Conservation (phyloP, 2,797 vertebrate genomes). For the Ambastaia sidthimunki region DNA sequence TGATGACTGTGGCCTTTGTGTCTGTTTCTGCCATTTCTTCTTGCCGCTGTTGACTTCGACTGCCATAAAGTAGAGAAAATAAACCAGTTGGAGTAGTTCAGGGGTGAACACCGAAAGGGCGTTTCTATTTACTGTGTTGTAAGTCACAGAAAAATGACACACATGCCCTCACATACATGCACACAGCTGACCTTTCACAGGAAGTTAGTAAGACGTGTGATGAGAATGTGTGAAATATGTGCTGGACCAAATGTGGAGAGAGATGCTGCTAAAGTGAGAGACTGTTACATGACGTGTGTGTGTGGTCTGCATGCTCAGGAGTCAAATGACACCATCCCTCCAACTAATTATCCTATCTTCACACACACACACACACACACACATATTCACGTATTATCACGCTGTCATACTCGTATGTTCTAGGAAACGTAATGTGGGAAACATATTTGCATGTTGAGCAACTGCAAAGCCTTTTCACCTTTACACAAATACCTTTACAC, state of each 20-base stretch:
- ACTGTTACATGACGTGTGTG: constrained; percentile 47
- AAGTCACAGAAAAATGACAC: constrained; percentile 39
- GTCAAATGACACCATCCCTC: constrained; percentile 43
- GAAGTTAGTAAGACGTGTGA: constrained; percentile 31
- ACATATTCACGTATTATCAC: constrained; percentile 26
- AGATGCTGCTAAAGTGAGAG: constrained; percentile 60
- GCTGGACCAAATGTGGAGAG: constrained; percentile 60
- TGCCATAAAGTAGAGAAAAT: constrained; percentile 8
- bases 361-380: neutral
- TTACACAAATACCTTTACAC: constrained; percentile 33
- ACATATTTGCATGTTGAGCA: constrained; percentile 33
- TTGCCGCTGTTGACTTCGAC: constrained; percentile 30
- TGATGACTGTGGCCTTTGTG: constrained; percentile 64
- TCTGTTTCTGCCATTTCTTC: constrained; percentile 63
- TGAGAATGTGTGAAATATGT: constrained; percentile 52
- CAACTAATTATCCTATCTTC: constrained; percentile 32
- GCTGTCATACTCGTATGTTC: constrained; percentile 35
- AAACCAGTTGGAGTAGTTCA: constrained; percentile 7
- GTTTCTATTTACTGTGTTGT: constrained; percentile 60
- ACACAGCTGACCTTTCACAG: constrained; percentile 40
- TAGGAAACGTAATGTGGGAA: constrained; percentile 17
- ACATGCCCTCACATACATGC: constrained; percentile 31
- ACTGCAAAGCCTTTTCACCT: constrained; percentile 31
- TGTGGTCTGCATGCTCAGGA: constrained; percentile 54
- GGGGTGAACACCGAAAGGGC: constrained; percentile 19